Evolutionary conservation across 2,888 invertebrate species (phyloP), one percentile per base, ranked within the genome.

Genomic region (Chorisops tibialis): DNA sequence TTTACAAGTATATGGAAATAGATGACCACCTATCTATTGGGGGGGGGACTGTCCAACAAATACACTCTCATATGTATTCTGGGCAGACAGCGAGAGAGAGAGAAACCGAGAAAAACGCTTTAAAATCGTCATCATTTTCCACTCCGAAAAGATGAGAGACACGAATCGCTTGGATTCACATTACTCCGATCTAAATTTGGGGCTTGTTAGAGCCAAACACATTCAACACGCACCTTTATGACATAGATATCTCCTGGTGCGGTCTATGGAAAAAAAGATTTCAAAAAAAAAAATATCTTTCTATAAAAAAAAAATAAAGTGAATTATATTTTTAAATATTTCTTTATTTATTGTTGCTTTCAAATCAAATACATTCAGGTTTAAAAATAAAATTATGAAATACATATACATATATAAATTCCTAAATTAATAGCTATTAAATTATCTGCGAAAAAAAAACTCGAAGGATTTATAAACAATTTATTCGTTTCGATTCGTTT

Each of bases 161-260:
- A n/a, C n/a, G n/a, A n/a, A n/a, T 59, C 37, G 45, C 14, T 35
- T 61, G 63, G 59, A 64, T 62, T 62, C 30, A 59, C 51, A 59
- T 64, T 64, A 54, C 64, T 62, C 37, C 59, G 38, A 48, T 48
- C 64, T 64, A 64, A 62, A 64, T 64, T 64, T 64, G 62, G 64
- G 45, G 50, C 61, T 56, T 38, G 37, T 22, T 48, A 21, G 12
- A 7, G 35, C 52, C 6, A 22, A n/a, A n/a, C 39, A 14, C 41
- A 16, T n/a, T 41, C 48, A 16, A 22, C 22, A 41, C 39, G 43
- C 52, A 61, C 52, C 61, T 60, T 50, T 60, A 47, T 22, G 41
- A 49, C 49, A 43, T 35, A 22, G 11, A 41, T 30, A 30, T 30
- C 30, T 30, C 30, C 30, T 30, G 30, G 30, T 30, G 9, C 30